Base-by-base conservation (phyloP, 2,797 vertebrate genomes). In the Erethizon dorsatum region DNA sequence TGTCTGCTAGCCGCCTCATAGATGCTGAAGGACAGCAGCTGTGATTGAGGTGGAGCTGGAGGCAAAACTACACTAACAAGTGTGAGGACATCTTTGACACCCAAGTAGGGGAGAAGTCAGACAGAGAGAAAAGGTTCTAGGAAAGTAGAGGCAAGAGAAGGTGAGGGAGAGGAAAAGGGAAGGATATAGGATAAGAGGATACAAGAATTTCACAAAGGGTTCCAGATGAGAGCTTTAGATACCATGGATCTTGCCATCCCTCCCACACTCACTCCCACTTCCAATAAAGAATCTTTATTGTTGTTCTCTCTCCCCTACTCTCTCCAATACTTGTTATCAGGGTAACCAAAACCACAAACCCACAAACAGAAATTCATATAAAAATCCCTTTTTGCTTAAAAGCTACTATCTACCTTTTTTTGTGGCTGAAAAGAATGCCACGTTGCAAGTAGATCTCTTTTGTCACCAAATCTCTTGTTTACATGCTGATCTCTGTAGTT, bases 381-480 rank as follows among this genome's bases (percentile, higher is more conserved):
- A 65, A 65, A 84, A 85, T 90, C 33, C 4, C 8, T 88, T 87
- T 94, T 90, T 86, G 50, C 5, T 85, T 91, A 94, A 94, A 95
- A 96, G 20, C 37, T 67, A 45, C 52, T 50, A 50, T n/a, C 45
- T 86, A 92, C 37, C 7, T 77, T 96, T 90, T 95, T 90, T 22
- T 83, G 45, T 83, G 54, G 24, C 73, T 87, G 80, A 57, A 47
- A 83, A 93, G 92, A 75, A 84, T 77, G 54, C 18, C 75, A 65
- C 31, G n/a, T 77, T 94, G 11, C 63, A 93, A 85, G 37, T 37
- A 26, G 15, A 7, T 65, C 31, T 37, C 31, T 92, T 94, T 69
- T 92, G 90, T 85, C 92, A n/a, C 41, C 13, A 56, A 24, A 88
- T 85, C 65, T 89, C 89, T 90, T 97, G 54, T 71, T 94, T 45